Percentiles rank a stretch among this genome's conserved stretches.
These are phyloP conservation scores for Gobionotothen gibberifrons DNA, from an alignment of 2,797 vertebrate genomes.

Conservation along the genomic window DNA sequence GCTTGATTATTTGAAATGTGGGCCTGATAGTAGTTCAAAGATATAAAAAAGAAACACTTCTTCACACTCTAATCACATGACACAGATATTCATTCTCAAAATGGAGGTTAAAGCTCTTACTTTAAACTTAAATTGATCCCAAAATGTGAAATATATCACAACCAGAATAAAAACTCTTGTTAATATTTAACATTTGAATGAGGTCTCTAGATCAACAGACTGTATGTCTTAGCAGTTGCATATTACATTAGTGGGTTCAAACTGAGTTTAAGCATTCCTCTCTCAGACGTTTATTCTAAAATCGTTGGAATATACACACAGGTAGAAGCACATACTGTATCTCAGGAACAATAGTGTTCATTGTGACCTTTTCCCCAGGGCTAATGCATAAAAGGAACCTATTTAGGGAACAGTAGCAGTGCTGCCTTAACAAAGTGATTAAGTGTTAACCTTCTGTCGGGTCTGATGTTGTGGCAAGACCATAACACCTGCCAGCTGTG, in stretches of 20 bases:
- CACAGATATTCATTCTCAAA: background rate
- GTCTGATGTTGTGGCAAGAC: slow-evolving; percentile 58
- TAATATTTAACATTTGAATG: background rate
- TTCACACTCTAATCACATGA: background rate
- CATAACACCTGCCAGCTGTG: slow-evolving; percentile 70
- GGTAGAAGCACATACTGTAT: background rate
- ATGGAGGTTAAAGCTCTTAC: background rate
- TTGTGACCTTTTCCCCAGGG: background rate
- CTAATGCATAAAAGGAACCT: slow-evolving; percentile 9
- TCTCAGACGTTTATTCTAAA: background rate
- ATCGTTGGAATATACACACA: background rate
- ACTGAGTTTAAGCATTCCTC: background rate
- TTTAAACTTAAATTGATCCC: background rate
- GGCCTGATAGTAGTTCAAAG: background rate
- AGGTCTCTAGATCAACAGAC: background rate
- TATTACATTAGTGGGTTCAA: background rate
- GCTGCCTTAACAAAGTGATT: slow-evolving; percentile 46
- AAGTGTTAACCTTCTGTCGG: slow-evolving; percentile 55
- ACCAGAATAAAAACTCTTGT: too few species aligned
- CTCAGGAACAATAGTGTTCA: background rate
- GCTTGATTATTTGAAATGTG: background rate
- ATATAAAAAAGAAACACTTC: background rate
- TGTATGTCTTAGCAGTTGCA: background rate
- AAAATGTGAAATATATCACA: background rate
- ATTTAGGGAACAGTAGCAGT: slow-evolving; percentile 42